Evolutionary conservation across 2,888 invertebrate genomes (phyloP).

Genomic region (Parthenolecanium corni): DNA sequence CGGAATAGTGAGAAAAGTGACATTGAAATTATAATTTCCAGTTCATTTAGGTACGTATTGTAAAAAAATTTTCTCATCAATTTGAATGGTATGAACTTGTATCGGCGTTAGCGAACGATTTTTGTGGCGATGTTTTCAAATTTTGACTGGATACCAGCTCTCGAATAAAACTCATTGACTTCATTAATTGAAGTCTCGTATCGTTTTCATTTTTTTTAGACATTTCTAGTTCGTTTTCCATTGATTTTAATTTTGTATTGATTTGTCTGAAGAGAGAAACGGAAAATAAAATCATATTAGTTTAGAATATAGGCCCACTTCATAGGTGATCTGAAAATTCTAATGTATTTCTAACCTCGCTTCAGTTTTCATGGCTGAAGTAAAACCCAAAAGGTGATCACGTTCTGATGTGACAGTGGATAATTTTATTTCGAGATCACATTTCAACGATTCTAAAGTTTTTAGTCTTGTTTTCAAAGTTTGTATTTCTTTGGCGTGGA

Average conservation of each 20-base stretch:
- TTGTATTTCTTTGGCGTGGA: slow-evolving; percentile 7
- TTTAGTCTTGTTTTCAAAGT: not conserved
- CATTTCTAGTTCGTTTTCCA: slow-evolving; percentile 12
- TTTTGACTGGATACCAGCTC: not conserved
- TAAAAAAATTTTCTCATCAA: too few relatives aligned
- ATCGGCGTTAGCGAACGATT: too few relatives aligned
- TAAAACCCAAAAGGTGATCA: slow-evolving; percentile 12
- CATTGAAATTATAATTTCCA: too few relatives aligned
- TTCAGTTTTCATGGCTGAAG: slow-evolving; percentile 15
- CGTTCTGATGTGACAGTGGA: slow-evolving; percentile 8
- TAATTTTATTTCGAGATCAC: slow-evolving; percentile 3
- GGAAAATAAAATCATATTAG: not conserved
- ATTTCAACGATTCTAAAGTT: slow-evolving; percentile 3
- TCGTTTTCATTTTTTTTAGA: slow-evolving; percentile 8
- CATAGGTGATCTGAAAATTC: not conserved
- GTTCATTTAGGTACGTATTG: too few relatives aligned
- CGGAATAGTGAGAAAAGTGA: too few relatives aligned
- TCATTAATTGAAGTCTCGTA: slow-evolving; percentile 7
- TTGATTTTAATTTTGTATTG: not conserved
- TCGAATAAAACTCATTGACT: slow-evolving; percentile 16
- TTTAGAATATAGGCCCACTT: not conserved
- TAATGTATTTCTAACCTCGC: slow-evolving; percentile 1
- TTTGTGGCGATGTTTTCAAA: not conserved
- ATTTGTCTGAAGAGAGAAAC: slow-evolving; percentile 1
- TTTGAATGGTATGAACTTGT: too few relatives aligned